Evolutionary conservation across 2,888 invertebrate species (phyloP).

Genomic region (Cephus sareptanus): DNA sequence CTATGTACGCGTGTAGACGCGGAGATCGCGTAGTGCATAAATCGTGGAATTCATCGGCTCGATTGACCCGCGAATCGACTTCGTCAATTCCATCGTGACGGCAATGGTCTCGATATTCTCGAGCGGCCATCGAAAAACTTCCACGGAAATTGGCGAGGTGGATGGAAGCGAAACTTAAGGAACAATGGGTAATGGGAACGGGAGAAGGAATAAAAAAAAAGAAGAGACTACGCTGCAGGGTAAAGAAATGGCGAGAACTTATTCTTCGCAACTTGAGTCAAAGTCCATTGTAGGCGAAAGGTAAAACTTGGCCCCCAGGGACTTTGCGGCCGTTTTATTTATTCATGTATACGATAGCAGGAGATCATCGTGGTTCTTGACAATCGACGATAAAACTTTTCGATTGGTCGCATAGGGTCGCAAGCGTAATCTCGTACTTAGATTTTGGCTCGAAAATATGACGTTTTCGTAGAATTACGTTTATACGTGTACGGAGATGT

Average conservation of each 20-base stretch:
- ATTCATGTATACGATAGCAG: neutral
- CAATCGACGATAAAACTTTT: neutral
- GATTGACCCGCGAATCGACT: neutral
- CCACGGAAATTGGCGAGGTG: neutral
- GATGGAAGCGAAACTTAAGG: neutral
- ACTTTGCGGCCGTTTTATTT: neutral
- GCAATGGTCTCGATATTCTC: neutral
- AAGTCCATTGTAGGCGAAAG: neutral
- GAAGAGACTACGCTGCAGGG: neutral
- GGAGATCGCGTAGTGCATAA: neutral
- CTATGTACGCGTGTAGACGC: neutral
- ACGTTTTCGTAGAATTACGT: neutral
- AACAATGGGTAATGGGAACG: neutral
- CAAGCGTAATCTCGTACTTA: fast-evolving
- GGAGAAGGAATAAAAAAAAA: neutral
- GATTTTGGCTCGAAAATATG: neutral
- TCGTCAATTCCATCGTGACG: neutral
- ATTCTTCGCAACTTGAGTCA: neutral
- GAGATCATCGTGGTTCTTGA: neutral
- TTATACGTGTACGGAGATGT: neutral
- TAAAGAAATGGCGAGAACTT: neutral
- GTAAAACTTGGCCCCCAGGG: neutral
- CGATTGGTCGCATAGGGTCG: neutral
- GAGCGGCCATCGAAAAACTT: neutral
- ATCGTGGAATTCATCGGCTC: neutral